Evolutionary conservation across 64 coral and sea anemone genomes (phyloP).

Genomic region (Hydrozoanthus tunicans): DNA sequence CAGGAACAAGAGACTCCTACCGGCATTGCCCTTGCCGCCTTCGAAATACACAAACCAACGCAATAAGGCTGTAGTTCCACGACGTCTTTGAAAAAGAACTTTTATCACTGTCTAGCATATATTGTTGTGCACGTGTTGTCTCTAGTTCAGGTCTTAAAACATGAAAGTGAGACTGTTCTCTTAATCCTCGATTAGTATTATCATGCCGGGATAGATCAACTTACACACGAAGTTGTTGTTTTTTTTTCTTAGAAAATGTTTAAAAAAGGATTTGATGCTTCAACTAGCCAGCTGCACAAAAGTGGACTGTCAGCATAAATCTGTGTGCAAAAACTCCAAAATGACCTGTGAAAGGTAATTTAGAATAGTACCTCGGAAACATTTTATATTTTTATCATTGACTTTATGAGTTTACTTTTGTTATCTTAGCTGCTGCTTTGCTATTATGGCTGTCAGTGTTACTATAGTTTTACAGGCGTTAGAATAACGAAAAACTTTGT

Average conservation of each 20-base stretch:
- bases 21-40: too few species aligned
- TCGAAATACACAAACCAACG: too few species aligned
- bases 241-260: conserved; percentile 46
- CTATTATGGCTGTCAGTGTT: too few species aligned
- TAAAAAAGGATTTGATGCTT: conserved; percentile 67
- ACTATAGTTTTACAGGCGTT: not conserved
- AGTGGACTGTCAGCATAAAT: conserved; percentile 47
- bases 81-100: too few species aligned
- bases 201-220: not conserved
- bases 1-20: too few species aligned
- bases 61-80: too few species aligned
- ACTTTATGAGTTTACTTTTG: too few species aligned
- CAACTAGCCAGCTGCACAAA: conserved; percentile 45
- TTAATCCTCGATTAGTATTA: not conserved
- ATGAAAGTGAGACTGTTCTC: not conserved
- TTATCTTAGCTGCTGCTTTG: too few species aligned
- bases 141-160: too few species aligned
- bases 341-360: conserved; percentile 29
- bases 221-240: not conserved
- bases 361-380: not conserved
- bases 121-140: too few species aligned
- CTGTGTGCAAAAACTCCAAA: conserved; percentile 22
- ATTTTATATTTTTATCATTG: too few species aligned
- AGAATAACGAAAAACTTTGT: not conserved
- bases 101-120: too few species aligned